A percentile compares a stretch with the other conserved stretches of the same genome.
Conservation (phyloP, 2,888 invertebrate genomes). For the Drosophila dives region DNA sequence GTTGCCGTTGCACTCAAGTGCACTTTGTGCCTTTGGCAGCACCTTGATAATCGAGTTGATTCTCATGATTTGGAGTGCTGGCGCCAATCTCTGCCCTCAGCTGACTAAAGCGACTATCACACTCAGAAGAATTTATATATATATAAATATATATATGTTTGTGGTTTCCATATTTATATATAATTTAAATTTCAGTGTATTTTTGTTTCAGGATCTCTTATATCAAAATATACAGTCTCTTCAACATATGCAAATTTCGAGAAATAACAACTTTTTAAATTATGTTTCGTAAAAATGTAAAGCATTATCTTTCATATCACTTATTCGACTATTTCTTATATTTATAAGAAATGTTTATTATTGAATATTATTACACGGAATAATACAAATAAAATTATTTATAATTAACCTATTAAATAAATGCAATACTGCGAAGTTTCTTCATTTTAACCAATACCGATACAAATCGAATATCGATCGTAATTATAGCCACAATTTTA, state of each 20-base stretch:
- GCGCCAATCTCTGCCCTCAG: conserved; percentile 40
- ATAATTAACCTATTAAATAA: neutral
- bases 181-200: neutral
- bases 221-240: neutral
- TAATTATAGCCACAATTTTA: too few relatives aligned
- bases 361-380: neutral
- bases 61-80: conserved; percentile 30
- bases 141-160: too few relatives aligned
- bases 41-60: conserved; percentile 35
- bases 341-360: too few relatives aligned
- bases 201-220: neutral
- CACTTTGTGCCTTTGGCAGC: conserved; percentile 14
- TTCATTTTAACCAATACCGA: too few relatives aligned
- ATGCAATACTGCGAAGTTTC: neutral
- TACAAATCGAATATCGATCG: too few relatives aligned
- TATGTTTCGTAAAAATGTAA: neutral
- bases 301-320: neutral
- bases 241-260: neutral
- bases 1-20: conserved; percentile 23
- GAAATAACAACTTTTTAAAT: neutral
- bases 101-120: neutral
- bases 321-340: too few relatives aligned
- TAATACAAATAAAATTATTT: neutral
- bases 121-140: neutral
- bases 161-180: neutral